These are phyloP conservation scores for Malachius bipustulatus DNA, from an alignment of 2,888 invertebrate genomes.

Conservation along the genomic window DNA sequence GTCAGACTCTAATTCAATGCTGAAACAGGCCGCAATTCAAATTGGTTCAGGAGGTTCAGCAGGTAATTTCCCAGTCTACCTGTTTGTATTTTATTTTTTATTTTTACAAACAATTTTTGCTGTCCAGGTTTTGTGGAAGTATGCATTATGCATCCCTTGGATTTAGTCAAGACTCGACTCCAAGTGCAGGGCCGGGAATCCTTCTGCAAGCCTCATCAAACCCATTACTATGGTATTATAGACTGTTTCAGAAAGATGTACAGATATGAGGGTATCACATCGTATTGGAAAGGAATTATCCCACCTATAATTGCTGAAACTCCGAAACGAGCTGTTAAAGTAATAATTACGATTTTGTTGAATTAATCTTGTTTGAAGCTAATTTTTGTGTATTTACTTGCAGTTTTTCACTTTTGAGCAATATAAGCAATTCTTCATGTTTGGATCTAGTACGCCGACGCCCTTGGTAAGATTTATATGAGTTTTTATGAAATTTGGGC, in stretches of 20 bases:
- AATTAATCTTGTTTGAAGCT: slow-evolving; percentile 7
- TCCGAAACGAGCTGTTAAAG: slow-evolving; percentile 86
- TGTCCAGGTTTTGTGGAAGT: slow-evolving; percentile 85
- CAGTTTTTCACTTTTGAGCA: slow-evolving; percentile 88
- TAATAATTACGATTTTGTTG: slow-evolving; percentile 25
- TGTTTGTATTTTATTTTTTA: too few species aligned
- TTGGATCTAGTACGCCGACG: slow-evolving; percentile 61
- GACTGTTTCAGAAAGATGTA: slow-evolving; percentile 89
- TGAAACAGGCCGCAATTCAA: slow-evolving; percentile 67
- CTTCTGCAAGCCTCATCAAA: slow-evolving; percentile 34
- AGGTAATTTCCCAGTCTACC: slow-evolving; percentile 38
- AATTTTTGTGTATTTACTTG: slow-evolving; percentile 26
- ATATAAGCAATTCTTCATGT: slow-evolving; percentile 75
- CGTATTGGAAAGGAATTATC: slow-evolving; percentile 88
- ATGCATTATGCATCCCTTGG: slow-evolving; percentile 92
- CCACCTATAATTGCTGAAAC: slow-evolving; percentile 92
- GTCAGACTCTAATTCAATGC: slow-evolving; percentile 23
- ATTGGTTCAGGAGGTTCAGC: slow-evolving; percentile 83
- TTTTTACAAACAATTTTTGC: too few species aligned
- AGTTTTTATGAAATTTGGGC: too few species aligned
- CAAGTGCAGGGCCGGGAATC: slow-evolving; percentile 53
- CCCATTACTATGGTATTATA: slow-evolving; percentile 61
- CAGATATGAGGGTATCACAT: slow-evolving; percentile 64
- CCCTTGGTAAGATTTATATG: slow-evolving; percentile 54
- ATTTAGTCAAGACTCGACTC: slow-evolving; percentile 83